Base-by-base conservation (phyloP, 2,113 vertebrate genomes). In the Rana temporaria region DNA sequence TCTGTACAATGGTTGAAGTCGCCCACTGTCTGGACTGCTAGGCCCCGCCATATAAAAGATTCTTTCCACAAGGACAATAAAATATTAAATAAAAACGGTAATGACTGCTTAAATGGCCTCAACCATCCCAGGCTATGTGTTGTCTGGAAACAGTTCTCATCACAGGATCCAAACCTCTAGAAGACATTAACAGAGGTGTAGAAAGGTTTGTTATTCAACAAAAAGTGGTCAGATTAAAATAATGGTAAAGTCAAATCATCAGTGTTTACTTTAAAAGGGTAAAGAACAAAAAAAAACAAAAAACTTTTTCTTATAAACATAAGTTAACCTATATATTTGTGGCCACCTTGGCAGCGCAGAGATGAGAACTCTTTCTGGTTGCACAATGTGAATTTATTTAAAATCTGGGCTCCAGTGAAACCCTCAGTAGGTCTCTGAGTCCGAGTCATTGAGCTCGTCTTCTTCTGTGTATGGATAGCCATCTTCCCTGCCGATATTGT, bases 361-460 rank as follows among this genome's bases (percentile, higher is more conserved):
- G 78, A 83, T 48, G 55, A 84, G 85, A 85, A 63, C 89, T 88
- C 38, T 85, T 62, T 78, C 84, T 60, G 88, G 88, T 86, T 91
- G 87, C 87, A 72, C 42, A 30, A 86, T 81, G 62, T 85, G 88
- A 86, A 89, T 87, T 75, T 77, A 90, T 87, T 87, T 84, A 84
- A 20, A 0, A 63, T 62, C 52, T 79, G 64, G 65, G 78, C 84
- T 82, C 67, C n/a, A 84, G 66, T 85, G 85, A 3, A 56, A 20
- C 78, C 42, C 69, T 97, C 92, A 99, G 90, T 99, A 99, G 42
- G 98, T 99, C 93, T 99, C 98, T 0, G 98, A 99, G 86, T 99
- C 98, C 0, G 98, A 99, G 93, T 99, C 98, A 84, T 98, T 99
- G 89, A 99, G 96, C 87, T 98, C 98, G 0, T 99, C 98, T 24